phyloP scores from a whole-genome alignment of 2,797 vertebrate species.

The Danio albolineatus region DNA sequence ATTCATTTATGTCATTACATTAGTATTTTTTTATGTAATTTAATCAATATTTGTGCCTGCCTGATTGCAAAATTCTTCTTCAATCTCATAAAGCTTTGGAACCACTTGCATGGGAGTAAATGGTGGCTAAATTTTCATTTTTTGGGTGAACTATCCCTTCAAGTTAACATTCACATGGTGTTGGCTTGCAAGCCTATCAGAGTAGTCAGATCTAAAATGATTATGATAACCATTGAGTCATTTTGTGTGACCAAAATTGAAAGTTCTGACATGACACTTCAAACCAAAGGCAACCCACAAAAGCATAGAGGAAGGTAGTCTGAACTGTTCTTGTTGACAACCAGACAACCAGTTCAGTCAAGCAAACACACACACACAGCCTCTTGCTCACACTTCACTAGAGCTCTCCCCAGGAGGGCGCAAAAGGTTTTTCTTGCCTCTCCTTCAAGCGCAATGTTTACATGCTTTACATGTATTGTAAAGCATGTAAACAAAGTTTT shows the following conservation, averaged over 20 bases:
- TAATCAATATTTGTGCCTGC: too few relatives aligned
- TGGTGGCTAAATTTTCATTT: too few relatives aligned
- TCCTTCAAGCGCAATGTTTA: constrained; percentile 8
- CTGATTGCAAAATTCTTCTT: too few relatives aligned
- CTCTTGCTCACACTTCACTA: constrained; percentile 10
- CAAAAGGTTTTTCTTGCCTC: constrained; percentile 25
- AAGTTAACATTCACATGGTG: background rate
- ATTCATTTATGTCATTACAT: too few relatives aligned
- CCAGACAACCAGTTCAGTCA: background rate
- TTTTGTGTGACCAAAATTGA: constrained; percentile 10
- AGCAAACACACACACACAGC: constrained; percentile 30
- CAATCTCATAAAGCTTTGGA: too few relatives aligned
- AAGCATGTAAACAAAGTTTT: too few relatives aligned
- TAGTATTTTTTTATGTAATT: too few relatives aligned
- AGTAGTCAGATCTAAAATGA: background rate
- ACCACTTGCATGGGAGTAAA: too few relatives aligned
- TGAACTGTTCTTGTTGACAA: constrained; percentile 27
- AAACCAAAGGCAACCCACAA: constrained; percentile 22
- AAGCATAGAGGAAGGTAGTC: constrained; percentile 24
- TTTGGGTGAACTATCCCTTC: too few relatives aligned
- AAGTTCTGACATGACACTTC: background rate
- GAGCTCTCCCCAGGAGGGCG: constrained; percentile 28
- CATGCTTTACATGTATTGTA: too few relatives aligned
- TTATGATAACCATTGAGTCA: background rate
- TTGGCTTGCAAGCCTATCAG: background rate